These are phyloP conservation scores for Cossypha polioptera DNA, from an alignment of 2,797 vertebrate species.

Conservation along the genomic window DNA sequence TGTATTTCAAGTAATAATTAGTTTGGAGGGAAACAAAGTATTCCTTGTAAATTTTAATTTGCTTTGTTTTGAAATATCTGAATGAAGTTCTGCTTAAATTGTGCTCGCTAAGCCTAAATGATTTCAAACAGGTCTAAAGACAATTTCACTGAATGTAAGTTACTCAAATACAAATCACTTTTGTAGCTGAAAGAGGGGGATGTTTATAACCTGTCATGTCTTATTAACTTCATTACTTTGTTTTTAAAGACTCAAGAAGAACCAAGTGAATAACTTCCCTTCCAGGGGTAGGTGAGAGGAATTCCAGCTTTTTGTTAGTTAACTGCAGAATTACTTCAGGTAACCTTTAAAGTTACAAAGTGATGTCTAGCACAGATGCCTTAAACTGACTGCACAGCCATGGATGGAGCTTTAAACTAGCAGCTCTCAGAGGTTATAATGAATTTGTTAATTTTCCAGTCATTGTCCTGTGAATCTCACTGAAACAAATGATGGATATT, in stretches of 20 bases:
- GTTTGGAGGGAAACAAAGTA: conserved; percentile 56
- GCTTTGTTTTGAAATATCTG: conserved; percentile 52
- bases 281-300: not conserved
- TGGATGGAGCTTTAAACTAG: not conserved
- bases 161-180: not conserved
- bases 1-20: conserved; percentile 48
- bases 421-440: not conserved
- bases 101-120: conserved; percentile 15
- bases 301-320: not conserved
- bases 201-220: not conserved
- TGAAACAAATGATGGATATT: not conserved
- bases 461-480: not conserved
- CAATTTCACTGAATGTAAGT: conserved; percentile 22
- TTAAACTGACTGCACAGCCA: conserved; percentile 8
- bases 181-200: not conserved
- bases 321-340: not conserved
- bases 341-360: not conserved
- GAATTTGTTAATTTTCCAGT: not conserved
- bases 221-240: not conserved
- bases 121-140: conserved; percentile 50
- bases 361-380: conserved; percentile 31
- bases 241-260: not conserved
- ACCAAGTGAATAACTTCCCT: not conserved
- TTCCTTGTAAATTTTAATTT: conserved; percentile 53
- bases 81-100: conserved; percentile 51